phyloP scores from a whole-genome alignment of 2,888 invertebrate species.

The Erannis defoliaria region DNA sequence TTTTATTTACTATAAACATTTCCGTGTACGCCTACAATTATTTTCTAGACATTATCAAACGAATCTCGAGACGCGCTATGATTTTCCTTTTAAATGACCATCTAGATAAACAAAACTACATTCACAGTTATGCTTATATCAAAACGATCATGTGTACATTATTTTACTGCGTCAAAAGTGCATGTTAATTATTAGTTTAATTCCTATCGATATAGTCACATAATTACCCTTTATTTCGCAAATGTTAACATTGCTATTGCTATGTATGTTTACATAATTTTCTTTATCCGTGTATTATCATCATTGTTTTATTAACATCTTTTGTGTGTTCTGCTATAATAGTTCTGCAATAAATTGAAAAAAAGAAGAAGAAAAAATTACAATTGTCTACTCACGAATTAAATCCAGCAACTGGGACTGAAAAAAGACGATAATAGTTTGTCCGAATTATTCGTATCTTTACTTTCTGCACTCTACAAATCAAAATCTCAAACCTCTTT shows the following conservation, averaged over 20 bases:
- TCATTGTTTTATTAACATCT: not conserved
- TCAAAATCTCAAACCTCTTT: too few species aligned
- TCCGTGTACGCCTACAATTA: not conserved
- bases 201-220: not conserved
- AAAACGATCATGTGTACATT: not conserved
- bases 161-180: not conserved
- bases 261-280: conserved; percentile 6
- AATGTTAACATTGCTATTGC: not conserved
- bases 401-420: too few species aligned
- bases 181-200: not conserved
- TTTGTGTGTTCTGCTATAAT: too few species aligned
- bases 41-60: not conserved
- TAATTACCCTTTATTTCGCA: conserved; percentile 3
- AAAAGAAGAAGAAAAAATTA: not conserved
- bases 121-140: too few species aligned
- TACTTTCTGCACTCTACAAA: too few species aligned
- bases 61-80: not conserved
- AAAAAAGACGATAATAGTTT: too few species aligned
- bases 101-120: too few species aligned
- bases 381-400: too few species aligned
- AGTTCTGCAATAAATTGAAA: not conserved
- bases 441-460: too few species aligned
- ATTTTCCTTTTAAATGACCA: too few species aligned
- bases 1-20: conserved; percentile 3
- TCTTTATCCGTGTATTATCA: conserved; percentile 1